Evolutionary conservation across 2,888 invertebrate genomes (phyloP).

Genomic region (Petrolisthes manimaculis): DNA sequence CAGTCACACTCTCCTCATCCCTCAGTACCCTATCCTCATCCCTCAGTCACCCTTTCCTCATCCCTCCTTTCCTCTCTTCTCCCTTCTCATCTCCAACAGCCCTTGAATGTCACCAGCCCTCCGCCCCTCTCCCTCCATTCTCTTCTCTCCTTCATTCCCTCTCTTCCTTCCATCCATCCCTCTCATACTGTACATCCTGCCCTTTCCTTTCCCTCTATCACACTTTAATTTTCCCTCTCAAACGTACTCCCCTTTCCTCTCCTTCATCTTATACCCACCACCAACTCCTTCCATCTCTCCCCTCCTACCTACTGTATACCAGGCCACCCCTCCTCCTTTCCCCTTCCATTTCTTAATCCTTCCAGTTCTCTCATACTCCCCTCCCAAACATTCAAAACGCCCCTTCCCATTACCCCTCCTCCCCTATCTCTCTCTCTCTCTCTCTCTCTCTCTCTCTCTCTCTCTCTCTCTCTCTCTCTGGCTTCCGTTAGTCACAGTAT

Average conservation of each 20-base stretch:
- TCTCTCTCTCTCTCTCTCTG: too few relatives aligned
- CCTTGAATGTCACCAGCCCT: background rate
- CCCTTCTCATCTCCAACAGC: background rate
- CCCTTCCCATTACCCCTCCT: too few relatives aligned
- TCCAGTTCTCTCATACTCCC: too few relatives aligned
- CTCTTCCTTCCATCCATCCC: background rate
- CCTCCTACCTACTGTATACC: background rate
- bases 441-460: too few relatives aligned
- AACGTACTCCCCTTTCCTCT: background rate
- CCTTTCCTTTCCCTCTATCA: background rate
- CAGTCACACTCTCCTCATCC: background rate
- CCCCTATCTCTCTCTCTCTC: too few relatives aligned
- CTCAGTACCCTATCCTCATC: slow-evolving; percentile 74
- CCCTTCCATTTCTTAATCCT: too few relatives aligned
- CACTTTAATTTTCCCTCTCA: background rate
- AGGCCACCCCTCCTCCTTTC: too few relatives aligned
- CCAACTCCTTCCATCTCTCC: background rate
- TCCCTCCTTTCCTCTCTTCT: background rate
- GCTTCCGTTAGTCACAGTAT: too few relatives aligned
- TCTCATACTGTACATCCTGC: background rate
- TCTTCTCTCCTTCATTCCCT: background rate
- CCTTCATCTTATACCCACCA: background rate
- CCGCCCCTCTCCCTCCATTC: background rate
- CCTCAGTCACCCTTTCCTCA: slow-evolving; percentile 74
- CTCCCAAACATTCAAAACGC: too few relatives aligned